phyloP scores from a whole-genome alignment of 2,797 vertebrate genomes.

The Rhabdophis nuchalis region DNA sequence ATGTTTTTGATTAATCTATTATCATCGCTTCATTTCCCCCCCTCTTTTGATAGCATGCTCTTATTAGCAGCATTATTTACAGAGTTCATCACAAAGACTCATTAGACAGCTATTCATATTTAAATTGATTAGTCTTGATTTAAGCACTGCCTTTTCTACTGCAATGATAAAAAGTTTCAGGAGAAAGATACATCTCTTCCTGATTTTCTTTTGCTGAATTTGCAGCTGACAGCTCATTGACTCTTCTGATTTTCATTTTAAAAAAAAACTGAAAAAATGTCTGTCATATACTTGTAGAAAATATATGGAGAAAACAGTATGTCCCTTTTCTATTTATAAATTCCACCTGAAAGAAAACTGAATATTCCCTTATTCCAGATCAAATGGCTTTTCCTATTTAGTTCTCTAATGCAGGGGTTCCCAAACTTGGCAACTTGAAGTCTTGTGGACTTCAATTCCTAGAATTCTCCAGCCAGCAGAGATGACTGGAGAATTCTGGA shows the following conservation, averaged over 20 bases:
- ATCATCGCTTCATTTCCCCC: neutral
- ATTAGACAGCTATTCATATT: constrained; percentile 20
- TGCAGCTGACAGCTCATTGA: neutral
- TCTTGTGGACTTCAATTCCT: no score
- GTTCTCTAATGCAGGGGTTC: neutral
- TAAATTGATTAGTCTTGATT: constrained; percentile 13
- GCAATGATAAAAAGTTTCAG: neutral
- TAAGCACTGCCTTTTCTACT: neutral
- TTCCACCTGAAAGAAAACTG: neutral
- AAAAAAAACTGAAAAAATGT: neutral
- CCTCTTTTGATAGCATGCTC: neutral
- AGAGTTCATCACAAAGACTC: constrained; percentile 1
- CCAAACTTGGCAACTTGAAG: no score
- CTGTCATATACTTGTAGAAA: neutral
- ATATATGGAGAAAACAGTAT: neutral
- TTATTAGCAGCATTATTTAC: neutral
- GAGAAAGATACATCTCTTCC: neutral
- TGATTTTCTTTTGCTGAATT: neutral
- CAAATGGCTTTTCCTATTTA: neutral
- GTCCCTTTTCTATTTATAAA: neutral
- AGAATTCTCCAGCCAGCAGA: no score
- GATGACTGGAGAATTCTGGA: no score
- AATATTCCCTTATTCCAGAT: neutral
- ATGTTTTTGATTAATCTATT: neutral
- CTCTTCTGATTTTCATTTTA: neutral